These are phyloP conservation scores for Mustela nigripes DNA, from an alignment of 2,113 vertebrate genomes.

Conservation along the genomic window DNA sequence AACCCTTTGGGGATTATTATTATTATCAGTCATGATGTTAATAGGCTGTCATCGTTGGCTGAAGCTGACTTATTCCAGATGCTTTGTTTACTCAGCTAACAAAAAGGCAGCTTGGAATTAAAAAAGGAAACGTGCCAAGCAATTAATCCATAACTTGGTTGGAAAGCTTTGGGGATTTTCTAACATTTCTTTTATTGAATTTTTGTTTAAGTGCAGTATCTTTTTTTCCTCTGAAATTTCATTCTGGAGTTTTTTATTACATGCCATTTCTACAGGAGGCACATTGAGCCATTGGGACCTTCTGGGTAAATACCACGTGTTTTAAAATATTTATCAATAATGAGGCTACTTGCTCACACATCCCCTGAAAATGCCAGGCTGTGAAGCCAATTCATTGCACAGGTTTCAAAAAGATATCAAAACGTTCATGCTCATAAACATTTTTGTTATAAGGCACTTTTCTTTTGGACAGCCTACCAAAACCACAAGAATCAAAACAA, in stretches of 20 bases:
- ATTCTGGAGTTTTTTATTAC: constrained; percentile 74
- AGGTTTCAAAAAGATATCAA: constrained; percentile 76
- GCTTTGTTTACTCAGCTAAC: constrained; percentile 73
- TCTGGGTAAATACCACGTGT: constrained; percentile 74
- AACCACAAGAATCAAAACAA: background rate
- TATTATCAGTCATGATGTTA: constrained; percentile 77
- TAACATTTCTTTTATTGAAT: constrained; percentile 76
- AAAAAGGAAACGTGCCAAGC: constrained; percentile 82
- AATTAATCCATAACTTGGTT: constrained; percentile 83
- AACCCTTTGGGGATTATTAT: constrained; percentile 67
- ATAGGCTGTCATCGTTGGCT: constrained; percentile 62
- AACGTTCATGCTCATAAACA: constrained; percentile 58
- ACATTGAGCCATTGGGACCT: constrained; percentile 73
- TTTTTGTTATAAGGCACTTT: constrained; percentile 55
- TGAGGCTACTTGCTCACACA: constrained; percentile 79
- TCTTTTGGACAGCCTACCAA: constrained; percentile 29
- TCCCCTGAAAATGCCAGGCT: constrained; percentile 74
- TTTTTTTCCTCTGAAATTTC: constrained; percentile 78
- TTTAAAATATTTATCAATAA: constrained; percentile 79
- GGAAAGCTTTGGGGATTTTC: constrained; percentile 68
- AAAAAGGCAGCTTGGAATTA: constrained; percentile 80
- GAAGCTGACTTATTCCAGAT: constrained; percentile 68
- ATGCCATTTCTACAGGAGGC: constrained; percentile 76
- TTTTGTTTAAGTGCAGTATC: constrained; percentile 74
- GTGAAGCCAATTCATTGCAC: constrained; percentile 50